Evolutionary conservation across 2,797 vertebrate genomes (phyloP), one percentile per base, ranked within the genome.

Genomic region (Megalops cyprinoides): DNA sequence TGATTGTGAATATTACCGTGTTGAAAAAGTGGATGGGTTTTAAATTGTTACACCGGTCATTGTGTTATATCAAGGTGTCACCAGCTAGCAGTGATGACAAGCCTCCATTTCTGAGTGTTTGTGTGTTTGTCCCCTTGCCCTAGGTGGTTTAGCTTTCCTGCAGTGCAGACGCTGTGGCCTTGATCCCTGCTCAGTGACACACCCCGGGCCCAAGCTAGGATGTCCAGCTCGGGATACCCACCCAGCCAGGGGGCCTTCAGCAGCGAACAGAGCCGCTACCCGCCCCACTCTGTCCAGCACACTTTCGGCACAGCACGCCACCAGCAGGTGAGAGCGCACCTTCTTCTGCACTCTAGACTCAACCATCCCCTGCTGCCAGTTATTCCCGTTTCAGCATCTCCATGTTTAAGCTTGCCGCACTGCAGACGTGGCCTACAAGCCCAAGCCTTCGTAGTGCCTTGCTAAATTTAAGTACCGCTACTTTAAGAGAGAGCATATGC

Each of bases 241-340:
- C 93, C 96, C 86, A 96, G 95, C 90, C 98, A 99, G 95, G 98
- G 98, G 94, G 95, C 96, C 87, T 99, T 98, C 95, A 97, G 97
- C 94, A 93, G 95, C 78, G 98, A 99, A 87, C 97, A 98, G 93
- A 95, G 93, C 89, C 96, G 97, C 37, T 99, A 97, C 79, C 96
- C 97, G 55, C 81, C 96, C 31, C 98, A 98, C 87, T 97, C 97
- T 86, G 97, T 98, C 88, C 97, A 98, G 91, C 98, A 98, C 88
- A 95, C 96, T 82, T 99, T 98, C 91, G 92, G 95, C 49, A 89
- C 93, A 82, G 85, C 92, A 51, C 96, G 97, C 12, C 97, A 98
- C 91, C 96, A 96, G 84, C 95, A 96, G 97, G 98, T 97, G 94
- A 93, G 92, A 55, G 75, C 20, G 15, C 60, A 1, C 23, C 15